Conservation (phyloP, 2,888 invertebrate genomes). For the Cerceris ruficornis region DNA sequence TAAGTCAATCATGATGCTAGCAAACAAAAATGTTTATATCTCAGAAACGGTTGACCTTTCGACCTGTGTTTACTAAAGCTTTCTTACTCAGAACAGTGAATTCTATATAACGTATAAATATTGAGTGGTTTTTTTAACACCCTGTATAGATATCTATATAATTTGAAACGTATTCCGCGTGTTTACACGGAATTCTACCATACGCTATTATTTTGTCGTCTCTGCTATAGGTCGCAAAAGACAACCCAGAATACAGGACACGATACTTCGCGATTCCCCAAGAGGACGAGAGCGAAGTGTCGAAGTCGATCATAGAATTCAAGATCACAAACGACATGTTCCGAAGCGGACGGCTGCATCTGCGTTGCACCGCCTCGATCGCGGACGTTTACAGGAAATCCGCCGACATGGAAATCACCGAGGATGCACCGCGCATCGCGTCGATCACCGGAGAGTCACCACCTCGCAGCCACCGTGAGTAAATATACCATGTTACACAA, state of each 20-base stretch:
- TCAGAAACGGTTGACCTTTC: no score
- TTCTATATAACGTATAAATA: no score
- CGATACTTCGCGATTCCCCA: slow-evolving; percentile 47
- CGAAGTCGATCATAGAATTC: slow-evolving; percentile 72
- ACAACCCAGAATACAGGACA: slow-evolving; percentile 62
- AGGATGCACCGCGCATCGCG: slow-evolving; percentile 77
- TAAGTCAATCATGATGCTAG: no score
- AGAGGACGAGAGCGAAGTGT: slow-evolving; percentile 63
- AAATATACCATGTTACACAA: neutral
- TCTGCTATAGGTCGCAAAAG: slow-evolving; percentile 69
- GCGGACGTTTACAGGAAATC: slow-evolving; percentile 74
- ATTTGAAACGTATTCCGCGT: neutral
- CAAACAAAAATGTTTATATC: no score
- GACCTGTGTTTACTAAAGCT: no score
- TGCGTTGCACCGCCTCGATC: slow-evolving; percentile 76
- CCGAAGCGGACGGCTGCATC: slow-evolving; percentile 69
- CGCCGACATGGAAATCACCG: slow-evolving; percentile 72
- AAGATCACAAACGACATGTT: slow-evolving; percentile 74
- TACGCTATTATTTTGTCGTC: neutral
- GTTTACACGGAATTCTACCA: neutral
- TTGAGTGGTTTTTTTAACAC: no score
- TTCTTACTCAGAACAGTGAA: no score
- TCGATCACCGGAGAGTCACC: slow-evolving; percentile 79
- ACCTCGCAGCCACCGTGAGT: slow-evolving; percentile 77
- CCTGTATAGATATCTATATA: no score